These are phyloP conservation scores for Hypanus sabinus DNA, from an alignment of 2,113 vertebrate species.

Conservation along the genomic window DNA sequence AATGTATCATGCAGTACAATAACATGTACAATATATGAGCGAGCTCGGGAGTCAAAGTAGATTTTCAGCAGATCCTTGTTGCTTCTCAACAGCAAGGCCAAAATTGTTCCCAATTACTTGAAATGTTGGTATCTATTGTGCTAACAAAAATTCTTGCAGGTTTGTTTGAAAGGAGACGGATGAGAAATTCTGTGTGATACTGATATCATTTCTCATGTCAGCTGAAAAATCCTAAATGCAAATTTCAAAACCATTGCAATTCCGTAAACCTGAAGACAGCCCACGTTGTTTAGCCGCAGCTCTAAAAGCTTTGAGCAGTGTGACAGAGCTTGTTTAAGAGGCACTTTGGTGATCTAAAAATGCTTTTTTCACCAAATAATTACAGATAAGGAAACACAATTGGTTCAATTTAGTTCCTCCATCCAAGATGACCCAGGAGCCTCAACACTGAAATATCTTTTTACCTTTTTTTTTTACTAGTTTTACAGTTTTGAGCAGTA, in stretches of 20 bases:
- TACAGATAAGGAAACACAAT: neutral
- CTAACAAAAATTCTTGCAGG: neutral
- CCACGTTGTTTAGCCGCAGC: too few species aligned
- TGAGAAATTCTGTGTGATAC: neutral
- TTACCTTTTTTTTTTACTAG: too few species aligned
- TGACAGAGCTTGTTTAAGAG: neutral
- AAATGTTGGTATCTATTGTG: neutral
- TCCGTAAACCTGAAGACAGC: neutral
- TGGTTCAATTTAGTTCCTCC: neutral
- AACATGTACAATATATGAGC: neutral
- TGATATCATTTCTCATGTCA: neutral
- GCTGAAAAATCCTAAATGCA: neutral
- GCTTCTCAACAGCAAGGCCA: neutral
- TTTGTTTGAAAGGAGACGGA: neutral
- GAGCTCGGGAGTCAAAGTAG: neutral
- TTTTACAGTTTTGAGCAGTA: too few species aligned
- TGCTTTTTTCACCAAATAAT: neutral
- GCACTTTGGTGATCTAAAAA: neutral
- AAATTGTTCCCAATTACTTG: neutral
- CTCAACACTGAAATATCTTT: neutral
- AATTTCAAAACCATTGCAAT: neutral
- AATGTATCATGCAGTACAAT: neutral
- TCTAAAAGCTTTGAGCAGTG: neutral
- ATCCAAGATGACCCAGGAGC: neutral
- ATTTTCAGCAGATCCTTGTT: neutral